Evolutionary conservation across 2,797 vertebrate genomes (phyloP).

Genomic region (Pantherophis alleghaniensis): DNA sequence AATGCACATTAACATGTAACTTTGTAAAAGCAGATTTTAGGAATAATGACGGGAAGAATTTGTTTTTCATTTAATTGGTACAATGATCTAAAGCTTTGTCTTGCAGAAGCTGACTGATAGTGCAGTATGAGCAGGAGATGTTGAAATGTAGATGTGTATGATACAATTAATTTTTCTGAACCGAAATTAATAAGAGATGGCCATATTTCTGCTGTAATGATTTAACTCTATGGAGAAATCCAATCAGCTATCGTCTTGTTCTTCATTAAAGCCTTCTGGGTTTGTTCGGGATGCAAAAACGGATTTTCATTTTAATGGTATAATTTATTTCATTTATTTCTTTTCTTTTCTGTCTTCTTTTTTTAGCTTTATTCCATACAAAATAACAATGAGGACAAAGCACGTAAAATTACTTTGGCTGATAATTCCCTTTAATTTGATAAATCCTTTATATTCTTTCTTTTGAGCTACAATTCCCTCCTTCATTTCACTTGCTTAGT

Average conservation of each 20-base stretch:
- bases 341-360: not conserved
- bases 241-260: not conserved
- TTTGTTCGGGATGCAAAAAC: constrained; percentile 35
- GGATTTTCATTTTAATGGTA: not conserved
- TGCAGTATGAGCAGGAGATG: not conserved
- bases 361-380: constrained; percentile 36
- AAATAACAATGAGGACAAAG: constrained; percentile 41
- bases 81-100: not conserved
- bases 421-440: constrained; percentile 51
- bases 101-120: constrained; percentile 1
- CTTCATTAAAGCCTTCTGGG: not conserved
- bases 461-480: constrained; percentile 35
- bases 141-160: not conserved
- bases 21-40: not conserved
- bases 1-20: not conserved
- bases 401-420: constrained; percentile 46
- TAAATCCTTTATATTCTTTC: constrained; percentile 54
- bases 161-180: not conserved
- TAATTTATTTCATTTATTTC: constrained; percentile 39
- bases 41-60: not conserved
- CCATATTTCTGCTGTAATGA: not conserved
- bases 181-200: not conserved
- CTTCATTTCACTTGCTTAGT: constrained; percentile 53
- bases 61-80: not conserved
- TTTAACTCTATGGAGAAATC: constrained; percentile 26